A percentile compares a stretch with the other conserved stretches of the same genome.
Conservation (phyloP, 2,888 invertebrate species). For the Tromatobia lineatoria region DNA sequence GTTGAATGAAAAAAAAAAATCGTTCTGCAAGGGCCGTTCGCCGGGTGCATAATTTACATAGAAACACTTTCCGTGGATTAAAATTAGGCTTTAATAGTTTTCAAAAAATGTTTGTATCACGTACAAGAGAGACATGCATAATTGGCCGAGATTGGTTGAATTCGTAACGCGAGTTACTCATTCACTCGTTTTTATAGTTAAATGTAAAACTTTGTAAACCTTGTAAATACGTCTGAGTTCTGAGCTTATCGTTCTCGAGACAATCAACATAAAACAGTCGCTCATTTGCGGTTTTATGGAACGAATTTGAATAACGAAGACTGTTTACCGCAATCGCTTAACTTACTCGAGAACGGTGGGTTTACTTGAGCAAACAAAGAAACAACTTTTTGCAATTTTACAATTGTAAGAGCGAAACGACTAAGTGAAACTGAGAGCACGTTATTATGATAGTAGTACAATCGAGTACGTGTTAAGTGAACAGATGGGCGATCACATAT, state of each 20-base stretch:
- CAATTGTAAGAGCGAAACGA: constrained; percentile 45
- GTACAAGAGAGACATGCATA: constrained; percentile 44
- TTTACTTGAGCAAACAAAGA: constrained; percentile 25
- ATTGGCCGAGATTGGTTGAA: constrained; percentile 50
- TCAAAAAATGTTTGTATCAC: constrained; percentile 42
- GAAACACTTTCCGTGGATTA: constrained; percentile 35
- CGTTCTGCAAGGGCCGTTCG: constrained; percentile 38
- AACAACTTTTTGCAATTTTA: constrained; percentile 56
- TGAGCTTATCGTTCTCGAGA: constrained; percentile 44
- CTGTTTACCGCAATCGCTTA: background rate
- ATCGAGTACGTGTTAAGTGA: constrained; percentile 62
- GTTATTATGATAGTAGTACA: constrained; percentile 69
- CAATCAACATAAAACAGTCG: constrained; percentile 28
- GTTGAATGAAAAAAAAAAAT: background rate
- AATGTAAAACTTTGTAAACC: constrained; percentile 44
- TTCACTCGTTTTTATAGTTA: constrained; percentile 33
- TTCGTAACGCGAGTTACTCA: constrained; percentile 17
- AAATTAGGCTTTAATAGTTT: constrained; percentile 33
- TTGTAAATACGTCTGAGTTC: constrained; percentile 26
- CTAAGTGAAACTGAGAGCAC: constrained; percentile 58
- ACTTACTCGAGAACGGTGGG: constrained; percentile 24
- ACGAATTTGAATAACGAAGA: constrained; percentile 14
- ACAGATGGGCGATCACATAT: constrained; percentile 47
- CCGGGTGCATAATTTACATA: constrained; percentile 37
- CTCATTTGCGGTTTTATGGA: constrained; percentile 20